These are phyloP conservation scores for Eretmocerus hayati DNA, from an alignment of 2,888 invertebrate genomes.

Conservation along the genomic window DNA sequence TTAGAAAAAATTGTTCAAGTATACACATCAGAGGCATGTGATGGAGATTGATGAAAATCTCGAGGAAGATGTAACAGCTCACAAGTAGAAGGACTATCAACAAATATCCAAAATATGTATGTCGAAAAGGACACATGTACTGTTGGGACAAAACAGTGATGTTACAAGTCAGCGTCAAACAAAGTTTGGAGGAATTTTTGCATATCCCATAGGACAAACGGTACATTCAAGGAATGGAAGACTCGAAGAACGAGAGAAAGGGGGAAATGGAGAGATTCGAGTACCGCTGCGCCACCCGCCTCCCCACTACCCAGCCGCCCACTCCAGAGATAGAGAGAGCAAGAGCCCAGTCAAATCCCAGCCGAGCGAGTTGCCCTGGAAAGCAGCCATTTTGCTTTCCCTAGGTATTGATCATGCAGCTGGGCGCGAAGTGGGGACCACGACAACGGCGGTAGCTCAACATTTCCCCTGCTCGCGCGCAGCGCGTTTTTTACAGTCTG, in stretches of 20 bases:
- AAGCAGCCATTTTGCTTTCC: constrained; percentile 47
- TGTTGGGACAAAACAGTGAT: neutral
- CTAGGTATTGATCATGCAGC: constrained; percentile 43
- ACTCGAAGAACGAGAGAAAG: constrained; percentile 7
- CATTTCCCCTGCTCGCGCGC: neutral
- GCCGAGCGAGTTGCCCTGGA: constrained; percentile 36
- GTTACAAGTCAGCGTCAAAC: neutral
- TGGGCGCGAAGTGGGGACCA: neutral
- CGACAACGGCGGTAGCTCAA: too few species aligned
- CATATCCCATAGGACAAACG: too few species aligned
- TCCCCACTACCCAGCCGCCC: neutral
- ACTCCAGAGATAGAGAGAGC: neutral
- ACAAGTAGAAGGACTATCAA: too few species aligned
- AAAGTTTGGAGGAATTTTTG: too few species aligned
- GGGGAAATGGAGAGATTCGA: constrained; percentile 11
- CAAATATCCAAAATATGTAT: too few species aligned
- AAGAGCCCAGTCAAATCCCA: constrained; percentile 36
- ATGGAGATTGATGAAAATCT: too few species aligned
- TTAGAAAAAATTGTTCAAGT: too few species aligned
- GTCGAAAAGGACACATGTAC: neutral
- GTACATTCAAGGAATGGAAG: too few species aligned
- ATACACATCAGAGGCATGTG: too few species aligned
- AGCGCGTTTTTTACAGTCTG: constrained; percentile 1
- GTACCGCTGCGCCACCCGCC: too few species aligned
- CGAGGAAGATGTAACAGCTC: too few species aligned